Base-by-base conservation (phyloP, 2,797 vertebrate species). In the Crocidura indochinensis region DNA sequence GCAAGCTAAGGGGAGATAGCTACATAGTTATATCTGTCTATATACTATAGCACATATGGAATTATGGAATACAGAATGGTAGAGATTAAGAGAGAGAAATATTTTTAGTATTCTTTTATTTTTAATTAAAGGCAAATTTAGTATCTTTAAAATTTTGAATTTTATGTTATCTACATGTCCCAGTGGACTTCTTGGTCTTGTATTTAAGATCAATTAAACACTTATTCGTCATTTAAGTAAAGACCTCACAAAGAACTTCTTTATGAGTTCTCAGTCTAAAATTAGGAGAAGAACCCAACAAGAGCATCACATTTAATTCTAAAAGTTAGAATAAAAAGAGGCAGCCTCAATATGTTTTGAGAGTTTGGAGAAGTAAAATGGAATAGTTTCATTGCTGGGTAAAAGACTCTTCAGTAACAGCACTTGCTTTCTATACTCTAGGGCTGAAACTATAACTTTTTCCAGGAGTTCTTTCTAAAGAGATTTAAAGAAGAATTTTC, bases 381-480 rank as follows among this genome's bases (percentile, higher is more conserved):
- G 38, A 9, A 8, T 17, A 11, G 3, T 69, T 60, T 82, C 47
- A 60, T 44, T 74, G 27, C 78, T 46, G 29, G 51, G 26, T 68
- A 68, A 72, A 80, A 15, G 12, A 31, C 1, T 76, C n/a, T 69
- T 65, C 10, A 12, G 3, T 26, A 24, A 24, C 11, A 26, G 60
- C 56, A 11, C 46, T 10, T 60, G 12, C 6, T 19, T 68, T 72
- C 20, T 47, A 47, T 15, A 26, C 0, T 24, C 53, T 77, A 12
- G 51, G 83, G 38, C 1, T 29, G 26, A 19, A 76, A 65, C 68
- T n/a, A 53, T 10, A 86, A 20, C 22, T 81, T 84, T 38, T 77
- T 56, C n/a, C 11, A 31, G 12, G 76, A 81, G 31, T 56, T 78
- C 17, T 64, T 88, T 89, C 49, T 24, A 49, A 76, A 88, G 20